A percentile compares a stretch with the other conserved stretches of the same genome.
Conservation (phyloP, 2,888 invertebrate genomes). For the Xanthorhoe spadicearia region DNA sequence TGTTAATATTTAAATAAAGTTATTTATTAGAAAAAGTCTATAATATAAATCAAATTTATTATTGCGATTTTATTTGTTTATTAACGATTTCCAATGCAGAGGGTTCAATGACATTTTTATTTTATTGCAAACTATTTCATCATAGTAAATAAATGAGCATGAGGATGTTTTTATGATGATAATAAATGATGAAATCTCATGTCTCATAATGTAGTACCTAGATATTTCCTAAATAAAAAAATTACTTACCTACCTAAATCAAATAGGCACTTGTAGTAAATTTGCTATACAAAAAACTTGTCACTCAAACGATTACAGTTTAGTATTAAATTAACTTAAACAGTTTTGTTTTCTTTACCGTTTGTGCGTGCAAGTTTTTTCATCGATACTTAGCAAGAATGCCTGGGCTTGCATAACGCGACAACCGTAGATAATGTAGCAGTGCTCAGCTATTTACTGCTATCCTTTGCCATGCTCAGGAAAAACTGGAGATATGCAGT, state of each 20-base stretch:
- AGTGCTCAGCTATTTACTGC: slow-evolving; percentile 28
- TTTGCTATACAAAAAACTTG: background rate
- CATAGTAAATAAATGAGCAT: no score
- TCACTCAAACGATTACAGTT: background rate
- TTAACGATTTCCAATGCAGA: background rate
- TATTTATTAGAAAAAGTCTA: no score
- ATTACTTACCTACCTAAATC: no score
- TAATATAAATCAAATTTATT: background rate
- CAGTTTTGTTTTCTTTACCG: slow-evolving; percentile 24
- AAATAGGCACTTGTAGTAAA: no score
- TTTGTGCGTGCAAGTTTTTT: slow-evolving; percentile 17
- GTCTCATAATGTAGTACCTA: no score
- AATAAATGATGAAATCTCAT: no score
- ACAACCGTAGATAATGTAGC: slow-evolving; percentile 26
- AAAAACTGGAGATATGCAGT: slow-evolving; percentile 47
- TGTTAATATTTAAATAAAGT: no score
- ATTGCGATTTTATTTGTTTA: background rate
- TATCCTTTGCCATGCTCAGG: slow-evolving; percentile 45
- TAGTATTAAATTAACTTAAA: slow-evolving; percentile 16
- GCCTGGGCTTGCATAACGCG: slow-evolving; percentile 40
- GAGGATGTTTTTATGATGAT: no score
- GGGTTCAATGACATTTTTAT: background rate
- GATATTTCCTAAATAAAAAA: no score
- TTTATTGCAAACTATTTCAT: no score
- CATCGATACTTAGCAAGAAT: slow-evolving; percentile 33